phyloP scores from a whole-genome alignment of 2,113 vertebrate species.

The Pollimyrus isidori region DNA sequence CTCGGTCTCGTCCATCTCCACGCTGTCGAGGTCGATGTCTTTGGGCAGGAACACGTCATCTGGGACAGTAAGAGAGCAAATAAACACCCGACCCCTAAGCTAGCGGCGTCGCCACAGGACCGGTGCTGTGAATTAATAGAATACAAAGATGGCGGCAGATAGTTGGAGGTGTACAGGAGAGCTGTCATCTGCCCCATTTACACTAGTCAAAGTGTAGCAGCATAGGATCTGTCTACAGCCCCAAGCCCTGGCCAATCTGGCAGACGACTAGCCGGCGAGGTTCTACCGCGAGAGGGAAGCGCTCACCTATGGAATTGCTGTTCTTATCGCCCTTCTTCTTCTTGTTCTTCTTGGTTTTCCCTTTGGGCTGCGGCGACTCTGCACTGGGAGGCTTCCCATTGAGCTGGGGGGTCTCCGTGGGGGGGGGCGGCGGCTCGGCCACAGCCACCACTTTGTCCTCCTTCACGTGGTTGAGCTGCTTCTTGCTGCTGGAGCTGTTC shows the following conservation, averaged over 20 bases:
- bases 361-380: constrained; percentile 66
- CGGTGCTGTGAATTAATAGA: background rate
- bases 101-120: background rate
- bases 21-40: constrained; percentile 94
- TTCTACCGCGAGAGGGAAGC: background rate
- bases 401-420: constrained; percentile 48
- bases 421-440: constrained; percentile 55
- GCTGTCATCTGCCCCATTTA: background rate
- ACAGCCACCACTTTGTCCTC: constrained; percentile 61
- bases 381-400: constrained; percentile 48
- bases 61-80: constrained; percentile 43
- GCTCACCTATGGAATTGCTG: constrained; percentile 81
- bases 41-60: constrained; percentile 98
- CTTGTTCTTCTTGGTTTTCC: constrained; percentile 80
- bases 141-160: background rate
- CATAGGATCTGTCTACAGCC: background rate
- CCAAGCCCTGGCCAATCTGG: background rate
- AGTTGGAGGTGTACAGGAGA: background rate
- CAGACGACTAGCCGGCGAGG: background rate
- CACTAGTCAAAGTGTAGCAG: background rate
- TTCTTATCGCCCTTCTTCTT: constrained; percentile 91
- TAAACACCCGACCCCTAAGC: background rate
- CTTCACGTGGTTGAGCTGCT: constrained; percentile 66
- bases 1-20: constrained; percentile 97
- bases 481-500: constrained; percentile 61